Evolutionary conservation across 2,888 invertebrate species (phyloP).

Genomic region (Cryptosula pallasiana): DNA sequence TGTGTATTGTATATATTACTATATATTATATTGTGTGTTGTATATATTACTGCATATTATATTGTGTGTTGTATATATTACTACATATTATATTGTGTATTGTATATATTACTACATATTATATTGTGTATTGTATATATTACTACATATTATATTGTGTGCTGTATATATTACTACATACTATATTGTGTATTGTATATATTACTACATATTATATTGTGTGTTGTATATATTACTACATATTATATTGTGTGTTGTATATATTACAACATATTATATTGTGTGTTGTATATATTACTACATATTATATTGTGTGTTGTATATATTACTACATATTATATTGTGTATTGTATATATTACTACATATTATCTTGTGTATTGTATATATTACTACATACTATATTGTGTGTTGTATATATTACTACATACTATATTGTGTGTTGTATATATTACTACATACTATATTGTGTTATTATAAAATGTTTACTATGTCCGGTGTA

Average conservation of each 20-base stretch:
- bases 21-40: constrained; percentile 26
- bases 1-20: not conserved
- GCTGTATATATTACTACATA: not conserved
- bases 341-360: not conserved
- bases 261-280: not conserved
- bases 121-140: not conserved
- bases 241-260: constrained; percentile 18
- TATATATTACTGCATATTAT: not conserved
- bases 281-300: constrained; percentile 26
- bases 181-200: not conserved
- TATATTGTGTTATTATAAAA: not conserved
- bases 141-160: not conserved
- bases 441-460: too few relatives aligned
- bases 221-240: not conserved
- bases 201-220: not conserved
- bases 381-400: not conserved
- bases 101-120: not conserved
- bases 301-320: not conserved
- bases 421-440: not conserved
- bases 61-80: not conserved
- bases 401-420: not conserved
- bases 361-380: not conserved
- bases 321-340: not conserved
- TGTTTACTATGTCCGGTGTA: not conserved
- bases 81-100: not conserved